Percentiles rank a stretch among this genome's conserved stretches.
Evolutionary conservation across 1,140 invertebrate species (phyloP).

Genomic region (Watersipora subatra): DNA sequence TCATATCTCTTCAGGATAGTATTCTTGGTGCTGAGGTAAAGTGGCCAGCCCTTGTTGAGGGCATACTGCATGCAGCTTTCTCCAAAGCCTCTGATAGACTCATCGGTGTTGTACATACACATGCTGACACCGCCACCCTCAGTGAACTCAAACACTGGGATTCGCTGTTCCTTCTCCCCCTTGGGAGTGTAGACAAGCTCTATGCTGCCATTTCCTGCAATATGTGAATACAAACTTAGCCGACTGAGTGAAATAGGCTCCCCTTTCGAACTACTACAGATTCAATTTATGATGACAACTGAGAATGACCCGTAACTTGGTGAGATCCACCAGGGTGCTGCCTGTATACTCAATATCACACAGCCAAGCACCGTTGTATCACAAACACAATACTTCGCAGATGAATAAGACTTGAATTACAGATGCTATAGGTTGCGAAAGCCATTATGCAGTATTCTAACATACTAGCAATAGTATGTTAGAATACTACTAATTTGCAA

Average conservation of each 20-base stretch:
- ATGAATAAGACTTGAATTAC: too few species aligned
- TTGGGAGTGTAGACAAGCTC: constrained; percentile 66
- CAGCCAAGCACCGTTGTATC: too few species aligned
- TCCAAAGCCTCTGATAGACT: constrained; percentile 76
- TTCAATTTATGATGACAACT: too few species aligned
- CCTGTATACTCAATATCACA: neutral
- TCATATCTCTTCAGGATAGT: constrained; percentile 98
- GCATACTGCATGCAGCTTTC: constrained; percentile 88
- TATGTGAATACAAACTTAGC: too few species aligned
- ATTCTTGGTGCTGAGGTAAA: constrained; percentile 96
- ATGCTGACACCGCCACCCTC: constrained; percentile 77
- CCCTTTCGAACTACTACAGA: too few species aligned
- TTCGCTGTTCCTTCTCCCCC: constrained; percentile 29
- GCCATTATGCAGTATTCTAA: too few species aligned
- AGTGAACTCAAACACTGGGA: constrained; percentile 59
- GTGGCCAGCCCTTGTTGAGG: constrained; percentile 67
- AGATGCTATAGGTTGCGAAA: too few species aligned
- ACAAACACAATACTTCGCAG: too few species aligned
- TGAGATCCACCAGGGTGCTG: neutral
- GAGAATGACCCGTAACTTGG: too few species aligned
- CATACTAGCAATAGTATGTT: too few species aligned
- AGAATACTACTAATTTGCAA: too few species aligned
- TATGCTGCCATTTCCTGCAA: constrained; percentile 58
- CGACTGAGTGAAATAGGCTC: too few species aligned
- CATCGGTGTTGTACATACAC: constrained; percentile 95